Percentiles rank a stretch among this genome's conserved stretches.
These are phyloP conservation scores for Lypha dubia DNA, from an alignment of 2,888 invertebrate species.

Conservation along the genomic window DNA sequence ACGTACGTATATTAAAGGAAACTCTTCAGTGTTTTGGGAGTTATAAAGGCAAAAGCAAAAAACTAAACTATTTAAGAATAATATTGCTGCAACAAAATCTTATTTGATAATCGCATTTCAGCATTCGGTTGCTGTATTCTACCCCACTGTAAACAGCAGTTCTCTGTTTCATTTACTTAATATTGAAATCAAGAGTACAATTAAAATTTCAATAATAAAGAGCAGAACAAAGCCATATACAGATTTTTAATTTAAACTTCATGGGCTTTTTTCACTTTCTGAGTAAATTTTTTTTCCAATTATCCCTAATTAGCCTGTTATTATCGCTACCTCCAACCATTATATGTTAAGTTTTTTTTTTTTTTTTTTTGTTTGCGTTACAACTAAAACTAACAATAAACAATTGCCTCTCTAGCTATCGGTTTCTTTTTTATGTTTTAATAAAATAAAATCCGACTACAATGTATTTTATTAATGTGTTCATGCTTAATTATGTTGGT, in stretches of 20 bases:
- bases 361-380: neutral
- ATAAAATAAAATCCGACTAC: slow-evolving; percentile 11
- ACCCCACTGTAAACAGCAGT: slow-evolving; percentile 17
- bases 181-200: slow-evolving; percentile 57
- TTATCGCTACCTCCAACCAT: neutral
- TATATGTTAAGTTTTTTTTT: neutral
- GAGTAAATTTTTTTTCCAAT: slow-evolving; percentile 45
- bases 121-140: neutral
- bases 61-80: too few species aligned
- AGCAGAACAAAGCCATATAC: neutral
- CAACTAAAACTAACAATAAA: slow-evolving; percentile 46
- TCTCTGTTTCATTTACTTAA: slow-evolving; percentile 22
- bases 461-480: neutral
- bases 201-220: slow-evolving; percentile 25
- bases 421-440: slow-evolving; percentile 32
- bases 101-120: neutral
- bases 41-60: too few species aligned
- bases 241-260: slow-evolving; percentile 4
- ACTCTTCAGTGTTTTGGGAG: too few species aligned
- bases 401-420: slow-evolving; percentile 32
- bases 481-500: slow-evolving; percentile 56
- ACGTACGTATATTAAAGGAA: too few species aligned
- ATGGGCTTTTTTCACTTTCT: slow-evolving; percentile 17
- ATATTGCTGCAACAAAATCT: too few species aligned
- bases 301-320: slow-evolving; percentile 51